A percentile compares a stretch with the other conserved stretches of the same genome.
Evolutionary conservation across 1,140 invertebrate species (phyloP).

Genomic region (Ceratina calcarata): DNA sequence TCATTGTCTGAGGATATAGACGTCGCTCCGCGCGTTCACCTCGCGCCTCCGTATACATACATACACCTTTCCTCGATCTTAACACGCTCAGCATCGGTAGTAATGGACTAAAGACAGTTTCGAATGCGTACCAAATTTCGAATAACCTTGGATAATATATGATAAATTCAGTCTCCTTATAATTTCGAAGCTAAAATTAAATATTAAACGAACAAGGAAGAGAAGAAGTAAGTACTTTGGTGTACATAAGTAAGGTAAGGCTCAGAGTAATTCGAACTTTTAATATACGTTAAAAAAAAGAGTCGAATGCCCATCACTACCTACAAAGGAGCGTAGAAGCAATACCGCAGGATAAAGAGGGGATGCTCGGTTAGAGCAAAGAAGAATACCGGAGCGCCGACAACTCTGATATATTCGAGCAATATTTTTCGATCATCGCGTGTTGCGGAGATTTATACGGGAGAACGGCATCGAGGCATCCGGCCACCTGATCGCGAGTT

Average conservation of each 20-base stretch:
- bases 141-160: no score
- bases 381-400: conserved; percentile 69
- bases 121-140: no score
- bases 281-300: no score
- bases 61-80: conserved; percentile 61
- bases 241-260: no score
- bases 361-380: conserved; percentile 3
- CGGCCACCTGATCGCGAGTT: conserved; percentile 79
- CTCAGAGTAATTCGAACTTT: no score
- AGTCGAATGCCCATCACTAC: neutral
- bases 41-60: conserved; percentile 34
- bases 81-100: conserved; percentile 45
- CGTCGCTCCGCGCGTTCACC: conserved; percentile 65
- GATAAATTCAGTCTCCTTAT: no score
- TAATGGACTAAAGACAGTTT: no score
- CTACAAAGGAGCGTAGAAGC: conserved; percentile 32
- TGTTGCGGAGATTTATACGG: conserved; percentile 79
- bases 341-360: conserved; percentile 16
- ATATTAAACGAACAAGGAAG: no score
- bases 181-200: no score
- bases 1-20: conserved; percentile 80
- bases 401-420: conserved; percentile 80
- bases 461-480: no score
- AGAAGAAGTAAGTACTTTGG: no score
- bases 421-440: conserved; percentile 82